Conservation (phyloP, 2,113 vertebrate genomes). For the Anolis sagrei region DNA sequence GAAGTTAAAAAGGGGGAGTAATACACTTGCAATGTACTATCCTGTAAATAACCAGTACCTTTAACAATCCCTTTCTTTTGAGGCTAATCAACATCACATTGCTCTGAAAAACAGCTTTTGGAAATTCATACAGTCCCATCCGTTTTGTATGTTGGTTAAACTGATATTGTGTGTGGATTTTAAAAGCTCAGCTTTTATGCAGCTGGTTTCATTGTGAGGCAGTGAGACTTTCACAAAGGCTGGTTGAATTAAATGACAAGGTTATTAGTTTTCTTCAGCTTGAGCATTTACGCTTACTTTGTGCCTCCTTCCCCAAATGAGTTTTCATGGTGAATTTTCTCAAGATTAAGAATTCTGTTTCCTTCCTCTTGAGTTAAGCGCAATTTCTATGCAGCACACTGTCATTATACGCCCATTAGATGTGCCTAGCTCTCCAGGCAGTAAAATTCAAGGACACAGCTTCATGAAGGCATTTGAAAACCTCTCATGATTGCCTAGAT, state of each 20-base stretch:
- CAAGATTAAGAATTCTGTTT: slow-evolving; percentile 8
- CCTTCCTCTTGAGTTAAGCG: background rate
- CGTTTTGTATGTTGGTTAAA: background rate
- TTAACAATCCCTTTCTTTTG: too few species aligned
- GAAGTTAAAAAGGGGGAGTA: too few species aligned
- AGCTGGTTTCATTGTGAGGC: background rate
- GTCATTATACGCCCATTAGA: background rate
- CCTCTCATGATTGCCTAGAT: background rate
- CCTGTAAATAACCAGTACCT: too few species aligned
- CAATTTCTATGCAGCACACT: background rate
- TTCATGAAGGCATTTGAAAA: background rate
- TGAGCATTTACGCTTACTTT: background rate
- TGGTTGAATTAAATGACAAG: slow-evolving; percentile 3
- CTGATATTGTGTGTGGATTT: background rate
- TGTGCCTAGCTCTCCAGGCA: background rate
- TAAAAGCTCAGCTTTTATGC: background rate
- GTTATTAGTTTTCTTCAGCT: background rate
- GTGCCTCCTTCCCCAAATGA: background rate
- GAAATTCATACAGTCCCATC: background rate
- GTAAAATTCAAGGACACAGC: background rate
- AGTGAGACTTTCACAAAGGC: background rate
- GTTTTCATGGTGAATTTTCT: slow-evolving; percentile 23
- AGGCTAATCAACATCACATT: too few species aligned
- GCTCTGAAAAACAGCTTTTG: background rate
- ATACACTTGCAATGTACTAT: too few species aligned